Evolutionary conservation across 2,888 invertebrate genomes (phyloP), one percentile per base, ranked within the genome.

Genomic region (Nemurella pictetii): DNA sequence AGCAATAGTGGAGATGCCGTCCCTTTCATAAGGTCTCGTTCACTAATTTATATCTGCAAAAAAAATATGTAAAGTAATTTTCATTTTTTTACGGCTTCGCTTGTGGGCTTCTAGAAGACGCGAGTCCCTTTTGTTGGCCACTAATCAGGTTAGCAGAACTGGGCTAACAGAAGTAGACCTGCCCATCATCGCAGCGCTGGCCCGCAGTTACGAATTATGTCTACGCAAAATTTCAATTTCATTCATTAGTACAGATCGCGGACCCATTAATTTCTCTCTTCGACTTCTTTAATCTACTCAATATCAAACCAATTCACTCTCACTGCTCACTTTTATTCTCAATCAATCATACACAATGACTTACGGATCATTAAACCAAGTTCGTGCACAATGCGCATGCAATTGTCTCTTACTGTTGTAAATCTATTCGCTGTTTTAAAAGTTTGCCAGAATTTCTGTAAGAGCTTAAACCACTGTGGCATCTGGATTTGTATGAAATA

Each of bases 91-190:
- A 30, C n/a, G 28, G 4, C 26, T 20, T 75, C 12, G 75, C 75
- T 75, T 75, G 75, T 28, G 75, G 72, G 82, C 82, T 26, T 12
- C 0, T 20, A 36, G 80, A 36, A 0, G n/a, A 25, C 30, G 26
- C 35, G 36, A 26, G 4, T 80, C 80, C 73, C 82, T 82, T 55
- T 82, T 82, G 82, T 82, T 82, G 72, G 0, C 15, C 30, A 12
- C 55, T 55, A 82, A 82, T 82, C 82, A 82, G 82, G 82, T 82
- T 82, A 82, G 28, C 28, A 36, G 84, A 84, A 55, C 84, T 84
- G 84, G 84, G 84, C 84, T 84, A 84, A 55, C 29, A 29, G 84
- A 84, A 84, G 84, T 84, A 84, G 84, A 80, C 80, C 84, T 27
- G 55, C 82, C 27, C 55, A 55, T 82, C 72, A 55, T 1, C 28